These are phyloP conservation scores for Axis porcinus DNA, from an alignment of 2,113 vertebrate genomes.

Conservation along the genomic window DNA sequence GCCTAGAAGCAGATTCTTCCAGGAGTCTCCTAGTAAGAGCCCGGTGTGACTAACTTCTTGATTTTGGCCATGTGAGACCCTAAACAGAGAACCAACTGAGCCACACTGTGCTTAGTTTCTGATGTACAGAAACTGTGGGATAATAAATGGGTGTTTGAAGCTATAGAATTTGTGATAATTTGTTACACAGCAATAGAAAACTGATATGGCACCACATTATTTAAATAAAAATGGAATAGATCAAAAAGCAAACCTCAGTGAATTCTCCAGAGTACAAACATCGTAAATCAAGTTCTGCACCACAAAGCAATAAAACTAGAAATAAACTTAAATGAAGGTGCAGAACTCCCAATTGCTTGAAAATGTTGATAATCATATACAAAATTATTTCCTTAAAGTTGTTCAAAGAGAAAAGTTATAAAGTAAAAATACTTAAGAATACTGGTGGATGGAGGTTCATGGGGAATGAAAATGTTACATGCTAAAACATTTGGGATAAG, in stretches of 20 bases:
- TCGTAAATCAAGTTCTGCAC: background rate
- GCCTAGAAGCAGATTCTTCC: background rate
- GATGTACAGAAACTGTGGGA: background rate
- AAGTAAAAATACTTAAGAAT: background rate
- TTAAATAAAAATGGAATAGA: background rate
- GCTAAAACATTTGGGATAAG: background rate
- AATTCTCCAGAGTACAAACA: background rate
- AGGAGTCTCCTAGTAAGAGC: background rate
- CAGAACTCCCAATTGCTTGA: background rate
- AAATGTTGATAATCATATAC: background rate
- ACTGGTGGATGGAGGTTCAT: background rate
- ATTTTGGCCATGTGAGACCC: background rate
- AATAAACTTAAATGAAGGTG: background rate
- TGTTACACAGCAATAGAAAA: background rate
- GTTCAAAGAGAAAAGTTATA: background rate
- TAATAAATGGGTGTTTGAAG: background rate
- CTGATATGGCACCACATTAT: background rate
- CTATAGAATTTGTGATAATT: background rate
- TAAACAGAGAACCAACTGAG: background rate
- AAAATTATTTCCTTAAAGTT: background rate
- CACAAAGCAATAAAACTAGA: background rate
- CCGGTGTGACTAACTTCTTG: background rate
- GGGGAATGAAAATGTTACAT: background rate
- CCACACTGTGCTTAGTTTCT: background rate
- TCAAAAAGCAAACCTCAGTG: background rate